Conservation (phyloP, 2,797 vertebrate genomes). For the Cossypha dichroa region DNA sequence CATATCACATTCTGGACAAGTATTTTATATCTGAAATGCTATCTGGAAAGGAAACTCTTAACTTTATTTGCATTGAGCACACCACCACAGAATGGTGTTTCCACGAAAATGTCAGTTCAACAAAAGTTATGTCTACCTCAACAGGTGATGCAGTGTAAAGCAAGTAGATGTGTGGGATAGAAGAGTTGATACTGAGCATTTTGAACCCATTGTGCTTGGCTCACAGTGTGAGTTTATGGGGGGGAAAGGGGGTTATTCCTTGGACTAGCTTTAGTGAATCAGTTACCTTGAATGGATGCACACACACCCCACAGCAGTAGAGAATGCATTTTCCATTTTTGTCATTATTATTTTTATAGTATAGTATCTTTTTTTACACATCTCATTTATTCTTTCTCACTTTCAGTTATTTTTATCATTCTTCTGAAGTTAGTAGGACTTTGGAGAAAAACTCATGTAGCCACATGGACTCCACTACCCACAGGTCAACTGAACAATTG, state of each 20-base stretch:
- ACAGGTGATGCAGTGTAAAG: not conserved
- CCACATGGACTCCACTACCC: not conserved
- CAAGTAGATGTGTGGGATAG: not conserved
- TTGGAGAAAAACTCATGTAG: not conserved
- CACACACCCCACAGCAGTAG: rapidly evolving
- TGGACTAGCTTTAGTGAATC: not conserved
- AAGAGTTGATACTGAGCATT: not conserved
- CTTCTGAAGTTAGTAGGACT: not conserved
- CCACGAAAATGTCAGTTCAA: not conserved
- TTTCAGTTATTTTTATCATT: not conserved
- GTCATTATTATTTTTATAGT: not conserved
- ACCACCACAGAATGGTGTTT: not conserved
- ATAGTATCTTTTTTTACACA: not conserved
- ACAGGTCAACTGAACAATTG: not conserved
- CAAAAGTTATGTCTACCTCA: not conserved
- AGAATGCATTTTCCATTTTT: not conserved
- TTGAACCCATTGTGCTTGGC: not conserved
- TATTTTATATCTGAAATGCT: not conserved
- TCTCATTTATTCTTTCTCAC: not conserved
- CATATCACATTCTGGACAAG: not conserved
- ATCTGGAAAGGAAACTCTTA: not conserved
- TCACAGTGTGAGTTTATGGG: not conserved
- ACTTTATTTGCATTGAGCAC: not conserved
- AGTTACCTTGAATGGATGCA: not conserved
- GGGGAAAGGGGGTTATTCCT: not conserved